Evolutionary conservation across 2,113 vertebrate species (phyloP), one percentile per base, ranked within the genome.

Genomic region (Mionectes macconnelli): DNA sequence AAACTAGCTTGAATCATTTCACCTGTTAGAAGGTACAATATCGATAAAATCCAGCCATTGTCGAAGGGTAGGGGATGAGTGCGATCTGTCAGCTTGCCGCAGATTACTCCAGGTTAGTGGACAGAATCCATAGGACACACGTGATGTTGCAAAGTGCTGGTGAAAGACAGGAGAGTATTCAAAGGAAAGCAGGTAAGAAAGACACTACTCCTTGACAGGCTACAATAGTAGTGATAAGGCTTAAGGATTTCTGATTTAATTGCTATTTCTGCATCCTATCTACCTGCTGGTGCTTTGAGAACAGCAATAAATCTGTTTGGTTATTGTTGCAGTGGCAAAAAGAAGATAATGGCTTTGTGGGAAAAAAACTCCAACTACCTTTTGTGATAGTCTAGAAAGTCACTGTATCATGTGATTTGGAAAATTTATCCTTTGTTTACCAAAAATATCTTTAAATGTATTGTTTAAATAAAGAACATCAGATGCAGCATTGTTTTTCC

Each of bases 1-100:
- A 91, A 84, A 45, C 20, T 23, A 67, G 14, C 19, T 80, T 1
- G 1, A 69, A 24, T 47, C 1, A 12, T 47, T 80, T 66, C 39
- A 55, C 6, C 1, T 59, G 40, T 23, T 42, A 49, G 52, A 81
- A 45, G 8, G n/a, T 28, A 39, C 6, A 30, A 15, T 59, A 62
- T 39, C 35, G 55, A 79, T 75, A 85, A 70, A 92, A 81, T 50
- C 16, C 30, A 55, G 31, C 11, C 5, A 7, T 84, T 75, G 50
- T 9, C 8, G 80, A 86, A 47, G 49, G 17, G 24, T 33, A 37
- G 13, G 14, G 31, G 28, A 37, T 12, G 40, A 9, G 23, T 28
- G 23, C 0, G 0, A 6, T 72, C 50, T 42, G 22, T 30, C 40
- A 47, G 27, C 33, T 81, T 50, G 45, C 28, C 1, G 3, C 31